Conservation (phyloP, 2,888 invertebrate species). For the Melieria crassipennis region DNA sequence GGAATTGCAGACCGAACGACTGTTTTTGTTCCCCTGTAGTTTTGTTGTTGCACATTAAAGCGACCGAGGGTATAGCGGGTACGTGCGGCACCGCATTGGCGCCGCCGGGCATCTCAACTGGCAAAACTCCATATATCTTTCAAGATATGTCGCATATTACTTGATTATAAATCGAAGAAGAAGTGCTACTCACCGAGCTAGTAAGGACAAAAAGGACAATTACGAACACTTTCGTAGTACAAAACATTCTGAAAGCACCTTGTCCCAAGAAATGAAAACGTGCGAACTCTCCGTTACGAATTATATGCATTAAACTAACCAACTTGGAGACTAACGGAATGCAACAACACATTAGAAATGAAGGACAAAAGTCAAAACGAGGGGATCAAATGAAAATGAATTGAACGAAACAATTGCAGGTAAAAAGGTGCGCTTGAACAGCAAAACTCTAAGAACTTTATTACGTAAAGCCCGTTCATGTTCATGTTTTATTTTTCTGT, state of each 20-base stretch:
- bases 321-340: too few species aligned
- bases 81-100: slow-evolving; percentile 17
- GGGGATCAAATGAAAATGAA: too few species aligned
- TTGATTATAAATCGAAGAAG: neutral
- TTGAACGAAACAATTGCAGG: too few species aligned
- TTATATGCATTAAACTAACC: too few species aligned
- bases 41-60: slow-evolving; percentile 14
- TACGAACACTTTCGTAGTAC: too few species aligned
- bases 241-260: too few species aligned
- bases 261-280: too few species aligned
- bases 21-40: neutral
- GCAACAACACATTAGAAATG: too few species aligned
- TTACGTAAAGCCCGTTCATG: neutral
- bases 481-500: slow-evolving; percentile 5
- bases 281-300: too few species aligned
- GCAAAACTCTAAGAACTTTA: neutral
- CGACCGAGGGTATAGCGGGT: slow-evolving; percentile 3
- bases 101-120: slow-evolving; percentile 3
- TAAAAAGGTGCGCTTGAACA: neutral
- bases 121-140: neutral
- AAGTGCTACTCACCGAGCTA: neutral
- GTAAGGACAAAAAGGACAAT: neutral
- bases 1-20: slow-evolving; percentile 47
- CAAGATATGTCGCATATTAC: neutral
- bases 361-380: too few species aligned